phyloP scores from a whole-genome alignment of 1,140 invertebrate genomes.

The Pararge aegeria region DNA sequence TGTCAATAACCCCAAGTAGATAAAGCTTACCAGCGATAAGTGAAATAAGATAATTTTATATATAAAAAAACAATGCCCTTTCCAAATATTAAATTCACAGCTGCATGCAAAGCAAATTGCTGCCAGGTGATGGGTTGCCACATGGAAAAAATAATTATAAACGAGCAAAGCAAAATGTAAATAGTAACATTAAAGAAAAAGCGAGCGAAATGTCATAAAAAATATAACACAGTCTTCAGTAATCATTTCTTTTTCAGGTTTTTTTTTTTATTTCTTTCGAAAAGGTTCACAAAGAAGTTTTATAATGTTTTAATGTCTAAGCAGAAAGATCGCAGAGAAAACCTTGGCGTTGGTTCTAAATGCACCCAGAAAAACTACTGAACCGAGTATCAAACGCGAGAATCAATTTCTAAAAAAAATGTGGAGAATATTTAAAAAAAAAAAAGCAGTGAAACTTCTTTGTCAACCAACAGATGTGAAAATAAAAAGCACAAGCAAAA shows the following conservation, averaged over 20 bases:
- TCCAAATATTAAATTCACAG: conserved; percentile 6
- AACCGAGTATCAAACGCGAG: conserved; percentile 1
- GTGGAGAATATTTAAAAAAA: neutral
- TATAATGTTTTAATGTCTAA: neutral
- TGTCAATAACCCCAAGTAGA: neutral
- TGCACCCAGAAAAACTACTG: conserved; percentile 14
- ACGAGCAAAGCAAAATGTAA: conserved; percentile 14
- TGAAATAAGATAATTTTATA: conserved; percentile 2
- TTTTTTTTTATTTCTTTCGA: conserved; percentile 24
- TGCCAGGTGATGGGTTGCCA: conserved; percentile 32
- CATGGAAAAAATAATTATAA: conserved; percentile 5
- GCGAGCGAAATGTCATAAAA: neutral
- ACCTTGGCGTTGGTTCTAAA: neutral
- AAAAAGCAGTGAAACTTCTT: conserved; percentile 1
- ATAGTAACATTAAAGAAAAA: conserved; percentile 12
- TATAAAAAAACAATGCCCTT: conserved; percentile 9
- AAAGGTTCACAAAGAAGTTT: conserved; percentile 11
- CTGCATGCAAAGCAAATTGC: conserved; percentile 25
- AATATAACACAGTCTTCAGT: conserved; percentile 14
- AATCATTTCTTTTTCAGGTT: conserved; percentile 41
- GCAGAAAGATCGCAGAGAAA: neutral
- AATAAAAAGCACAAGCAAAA: conserved; percentile 2
- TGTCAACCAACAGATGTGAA: neutral
- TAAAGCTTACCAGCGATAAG: conserved; percentile 5
- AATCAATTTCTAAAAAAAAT: neutral